Evolutionary conservation across 2,797 vertebrate species (phyloP), one percentile per base, ranked within the genome.

Genomic region (Arctocebus calabarensis): DNA sequence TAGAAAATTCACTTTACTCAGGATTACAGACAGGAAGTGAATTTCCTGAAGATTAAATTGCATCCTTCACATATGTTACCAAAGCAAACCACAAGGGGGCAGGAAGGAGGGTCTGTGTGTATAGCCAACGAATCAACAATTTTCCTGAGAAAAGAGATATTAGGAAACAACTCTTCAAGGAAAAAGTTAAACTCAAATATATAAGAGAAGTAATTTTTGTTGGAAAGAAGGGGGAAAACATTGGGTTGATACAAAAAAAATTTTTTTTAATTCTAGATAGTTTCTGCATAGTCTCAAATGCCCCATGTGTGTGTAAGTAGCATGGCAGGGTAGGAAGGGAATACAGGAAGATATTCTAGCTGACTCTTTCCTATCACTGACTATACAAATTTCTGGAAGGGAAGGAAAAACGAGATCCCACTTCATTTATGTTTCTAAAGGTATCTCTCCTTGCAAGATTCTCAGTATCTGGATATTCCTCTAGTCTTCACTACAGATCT

Each of bases 141-240:
- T 83, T 66, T 90, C 20, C 29, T 34, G 45, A 70, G 78, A 82
- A 84, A 48, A 86, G 43, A 61, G 22, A n/a, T n/a, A 59, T 13
- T 48, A 70, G 77, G 25, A 88, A 94, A 90, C 22, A 73, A 64
- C 10, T 45, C 45, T 45, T 45, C 45, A 66, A 70, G 81, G 43
- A 74, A 82, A 82, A 81, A 83, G 29, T 61, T 83, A 94, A 82
- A 52, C n/a, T 61, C 4, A 13, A 20, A 14, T 74, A 45, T 34
- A 17, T 12, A 62, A 94, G 61, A 68, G 77, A 92, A 71, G 23
- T 55, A 37, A 3, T 73, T 85, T 86, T 75, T 66, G n/a, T 64
- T 90, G 77, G 68, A 77, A 75, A 96, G 90, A 96, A n/a, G 48
- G 16, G 55, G 52, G 27, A 12, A 88, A 84, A 84, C 86, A n/a